Percentiles rank a stretch among this genome's conserved stretches.
phyloP scores from a whole-genome alignment of 2,113 vertebrate species.

The Takifugu flavidus region DNA sequence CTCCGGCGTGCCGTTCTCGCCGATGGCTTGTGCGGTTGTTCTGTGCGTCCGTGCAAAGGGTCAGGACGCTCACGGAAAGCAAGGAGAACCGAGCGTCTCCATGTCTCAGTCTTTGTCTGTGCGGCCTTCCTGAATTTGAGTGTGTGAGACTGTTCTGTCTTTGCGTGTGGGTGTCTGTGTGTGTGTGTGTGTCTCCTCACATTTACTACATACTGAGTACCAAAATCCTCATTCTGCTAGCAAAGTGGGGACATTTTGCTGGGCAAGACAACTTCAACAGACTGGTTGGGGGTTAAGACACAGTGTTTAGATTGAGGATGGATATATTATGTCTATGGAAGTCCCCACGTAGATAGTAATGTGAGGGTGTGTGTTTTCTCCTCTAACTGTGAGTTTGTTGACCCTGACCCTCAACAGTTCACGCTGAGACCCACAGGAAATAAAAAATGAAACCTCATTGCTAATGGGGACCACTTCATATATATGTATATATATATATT shows the following conservation, averaged over 20 bases:
- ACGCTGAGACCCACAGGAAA: slow-evolving; percentile 55
- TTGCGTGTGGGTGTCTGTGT: slow-evolving; percentile 1
- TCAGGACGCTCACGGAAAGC: slow-evolving; percentile 45
- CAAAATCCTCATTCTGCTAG: too few relatives aligned
- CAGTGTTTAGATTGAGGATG: too few relatives aligned
- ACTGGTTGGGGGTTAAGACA: too few relatives aligned
- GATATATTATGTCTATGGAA: too few relatives aligned
- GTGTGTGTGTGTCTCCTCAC: slow-evolving; percentile 2
- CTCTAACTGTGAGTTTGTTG: slow-evolving; percentile 57
- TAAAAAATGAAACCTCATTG: slow-evolving; percentile 68
- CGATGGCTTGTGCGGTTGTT: slow-evolving; percentile 35
- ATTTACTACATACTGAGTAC: too few relatives aligned
- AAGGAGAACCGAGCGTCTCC: slow-evolving; percentile 29
- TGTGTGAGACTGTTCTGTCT: slow-evolving; percentile 18
- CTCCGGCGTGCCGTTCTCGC: slow-evolving; percentile 32
- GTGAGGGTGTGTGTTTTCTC: slow-evolving; percentile 23
- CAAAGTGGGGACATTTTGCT: too few relatives aligned
- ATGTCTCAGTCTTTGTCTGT: slow-evolving; percentile 24
- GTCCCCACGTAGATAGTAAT: background rate
- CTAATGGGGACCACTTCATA: slow-evolving; percentile 78
- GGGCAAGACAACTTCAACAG: too few relatives aligned
- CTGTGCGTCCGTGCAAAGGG: slow-evolving; percentile 33
- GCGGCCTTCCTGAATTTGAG: slow-evolving; percentile 55
- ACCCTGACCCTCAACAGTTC: slow-evolving; percentile 72
- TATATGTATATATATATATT: slow-evolving; percentile 7